These are phyloP conservation scores for Dicrostonyx torquatus DNA, from an alignment of 2,797 vertebrate genomes.

Conservation along the genomic window DNA sequence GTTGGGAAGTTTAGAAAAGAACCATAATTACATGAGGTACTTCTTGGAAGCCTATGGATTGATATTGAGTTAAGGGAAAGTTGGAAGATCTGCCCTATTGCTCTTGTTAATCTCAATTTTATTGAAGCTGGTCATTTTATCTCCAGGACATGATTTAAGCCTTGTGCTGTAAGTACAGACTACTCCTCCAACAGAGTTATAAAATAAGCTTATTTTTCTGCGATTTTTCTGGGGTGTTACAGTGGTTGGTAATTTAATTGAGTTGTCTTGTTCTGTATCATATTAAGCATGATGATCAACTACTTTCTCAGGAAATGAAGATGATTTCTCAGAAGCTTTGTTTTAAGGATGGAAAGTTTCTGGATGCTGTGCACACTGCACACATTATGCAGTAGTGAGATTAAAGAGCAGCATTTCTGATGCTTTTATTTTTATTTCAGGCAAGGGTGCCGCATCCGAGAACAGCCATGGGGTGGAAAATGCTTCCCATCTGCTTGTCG, in stretches of 20 bases:
- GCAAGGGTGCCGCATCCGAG: conserved; percentile 67
- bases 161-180: conserved; percentile 46
- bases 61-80: conserved; percentile 35
- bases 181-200: conserved; percentile 32
- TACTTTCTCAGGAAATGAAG: background rate
- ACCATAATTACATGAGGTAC: conserved; percentile 15
- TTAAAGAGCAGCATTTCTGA: conserved; percentile 29
- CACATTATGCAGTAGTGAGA: background rate
- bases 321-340: background rate
- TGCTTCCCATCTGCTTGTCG: conserved; percentile 66
- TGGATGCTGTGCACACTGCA: background rate
- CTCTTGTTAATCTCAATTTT: conserved; percentile 49
- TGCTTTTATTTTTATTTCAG: conserved; percentile 66
- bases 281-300: background rate
- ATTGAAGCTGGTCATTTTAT: background rate
- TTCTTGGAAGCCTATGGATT: conserved; percentile 55
- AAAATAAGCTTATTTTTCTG: conserved; percentile 49
- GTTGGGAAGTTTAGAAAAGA: conserved; percentile 13
- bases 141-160: background rate
- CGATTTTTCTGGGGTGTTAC: background rate
- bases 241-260: background rate
- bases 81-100: background rate
- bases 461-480: conserved; percentile 82
- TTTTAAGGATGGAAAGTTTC: conserved; percentile 6
- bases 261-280: background rate